A percentile compares a stretch with the other conserved stretches of the same genome.
Conservation (phyloP, 1,140 invertebrate species). For the Tetragnatha versicolor region DNA sequence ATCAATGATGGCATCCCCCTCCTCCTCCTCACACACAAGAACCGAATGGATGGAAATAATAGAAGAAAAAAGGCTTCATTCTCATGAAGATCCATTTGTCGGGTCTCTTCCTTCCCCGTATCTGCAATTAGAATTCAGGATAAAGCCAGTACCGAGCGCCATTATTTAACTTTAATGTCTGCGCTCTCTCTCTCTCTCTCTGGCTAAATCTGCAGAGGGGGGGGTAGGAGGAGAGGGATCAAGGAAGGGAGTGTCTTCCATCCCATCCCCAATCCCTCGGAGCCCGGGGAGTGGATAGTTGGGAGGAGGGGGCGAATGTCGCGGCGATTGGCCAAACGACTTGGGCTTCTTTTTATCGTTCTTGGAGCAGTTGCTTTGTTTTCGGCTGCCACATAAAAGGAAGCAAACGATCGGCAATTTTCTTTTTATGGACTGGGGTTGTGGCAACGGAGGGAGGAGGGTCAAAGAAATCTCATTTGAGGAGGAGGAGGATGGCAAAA, state of each 20-base stretch:
- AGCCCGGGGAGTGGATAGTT: slow-evolving; percentile 27
- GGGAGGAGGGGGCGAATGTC: slow-evolving; percentile 50
- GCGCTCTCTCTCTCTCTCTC: slow-evolving; percentile 27
- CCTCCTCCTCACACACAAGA: not conserved
- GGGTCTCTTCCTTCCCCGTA: slow-evolving; percentile 21
- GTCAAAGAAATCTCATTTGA: too few relatives aligned
- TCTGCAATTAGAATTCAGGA: slow-evolving; percentile 47
- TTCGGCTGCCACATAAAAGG: slow-evolving; percentile 6
- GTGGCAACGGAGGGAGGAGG: too few relatives aligned
- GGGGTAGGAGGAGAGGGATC: not conserved
- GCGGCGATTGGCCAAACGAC: slow-evolving; percentile 54
- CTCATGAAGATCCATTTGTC: slow-evolving; percentile 53
- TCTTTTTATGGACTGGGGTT: not conserved
- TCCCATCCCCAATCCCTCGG: not conserved
- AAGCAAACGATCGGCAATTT: slow-evolving; percentile 3
- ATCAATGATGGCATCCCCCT: slow-evolving; percentile 10
- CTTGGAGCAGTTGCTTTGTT: slow-evolving; percentile 4
- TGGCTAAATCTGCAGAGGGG: not conserved
- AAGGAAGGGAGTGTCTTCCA: slow-evolving; percentile 38
- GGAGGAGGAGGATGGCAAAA: too few relatives aligned
- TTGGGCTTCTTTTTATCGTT: slow-evolving; percentile 12
- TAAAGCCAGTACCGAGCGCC: slow-evolving; percentile 44
- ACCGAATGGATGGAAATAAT: too few relatives aligned
- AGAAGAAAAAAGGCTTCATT: slow-evolving; percentile 38
- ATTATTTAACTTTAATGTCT: slow-evolving; percentile 55